Conservation (phyloP, 2,113 vertebrate species). For the Sander vitreus region DNA sequence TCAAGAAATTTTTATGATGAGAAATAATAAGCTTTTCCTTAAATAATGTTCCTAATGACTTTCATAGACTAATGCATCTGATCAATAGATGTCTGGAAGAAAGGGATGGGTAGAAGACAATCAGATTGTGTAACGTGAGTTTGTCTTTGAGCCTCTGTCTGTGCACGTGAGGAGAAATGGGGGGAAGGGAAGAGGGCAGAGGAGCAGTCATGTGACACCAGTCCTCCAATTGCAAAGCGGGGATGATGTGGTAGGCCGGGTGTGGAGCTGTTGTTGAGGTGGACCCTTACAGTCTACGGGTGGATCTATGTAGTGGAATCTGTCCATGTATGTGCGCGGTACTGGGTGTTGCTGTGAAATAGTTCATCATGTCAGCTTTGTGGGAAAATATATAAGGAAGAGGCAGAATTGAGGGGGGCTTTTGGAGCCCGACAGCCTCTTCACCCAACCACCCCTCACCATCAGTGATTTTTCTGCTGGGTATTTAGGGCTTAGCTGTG, state of each 20-base stretch:
- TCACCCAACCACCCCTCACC: neutral
- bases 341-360: no score
- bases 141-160: constrained; percentile 37
- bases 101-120: neutral
- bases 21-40: neutral
- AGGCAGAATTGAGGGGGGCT: constrained; percentile 6
- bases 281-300: neutral
- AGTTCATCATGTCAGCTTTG: constrained; percentile 1
- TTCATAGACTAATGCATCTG: constrained; percentile 6
- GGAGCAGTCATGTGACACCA: constrained; percentile 52
- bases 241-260: constrained; percentile 29
- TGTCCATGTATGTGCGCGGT: neutral
- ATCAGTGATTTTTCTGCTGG: constrained; percentile 42
- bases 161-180: constrained; percentile 64
- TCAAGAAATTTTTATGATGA: neutral
- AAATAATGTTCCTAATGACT: neutral
- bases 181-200: neutral
- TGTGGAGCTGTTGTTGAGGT: constrained; percentile 36
- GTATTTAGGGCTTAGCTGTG: constrained; percentile 73
- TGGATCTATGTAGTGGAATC: neutral
- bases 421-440: neutral
- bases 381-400: neutral
- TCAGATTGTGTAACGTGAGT: constrained; percentile 39
- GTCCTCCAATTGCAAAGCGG: constrained; percentile 41
- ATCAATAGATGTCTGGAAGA: constrained; percentile 44